Evolutionary conservation across 2,797 vertebrate species (phyloP).

Genomic region (Spinibarbus caldwelli): DNA sequence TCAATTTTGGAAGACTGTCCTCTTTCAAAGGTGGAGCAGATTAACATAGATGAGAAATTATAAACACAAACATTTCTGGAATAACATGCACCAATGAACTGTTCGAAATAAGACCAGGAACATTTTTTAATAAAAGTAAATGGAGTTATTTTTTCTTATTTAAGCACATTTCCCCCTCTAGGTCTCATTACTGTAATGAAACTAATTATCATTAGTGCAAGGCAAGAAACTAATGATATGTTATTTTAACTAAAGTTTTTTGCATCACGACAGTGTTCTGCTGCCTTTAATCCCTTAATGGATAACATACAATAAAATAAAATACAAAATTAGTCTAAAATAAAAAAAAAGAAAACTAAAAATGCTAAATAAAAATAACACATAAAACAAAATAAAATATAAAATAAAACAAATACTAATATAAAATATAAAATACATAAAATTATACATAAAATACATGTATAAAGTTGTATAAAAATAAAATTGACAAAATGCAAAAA

Average conservation of each 20-base stretch:
- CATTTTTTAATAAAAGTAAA: not conserved
- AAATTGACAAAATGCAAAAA: too few relatives aligned
- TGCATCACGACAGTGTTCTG: not conserved
- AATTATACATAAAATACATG: too few relatives aligned
- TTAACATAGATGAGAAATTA: not conserved
- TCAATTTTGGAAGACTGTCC: too few relatives aligned
- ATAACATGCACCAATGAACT: not conserved
- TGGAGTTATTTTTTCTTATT: not conserved
- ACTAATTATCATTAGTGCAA: not conserved
- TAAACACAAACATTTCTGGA: not conserved
- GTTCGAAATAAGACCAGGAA: not conserved
- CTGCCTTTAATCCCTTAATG: not conserved
- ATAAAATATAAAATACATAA: too few relatives aligned
- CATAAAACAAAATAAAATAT: too few relatives aligned
- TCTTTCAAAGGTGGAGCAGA: accelerated
- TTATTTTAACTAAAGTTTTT: not conserved
- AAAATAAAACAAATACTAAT: not conserved
- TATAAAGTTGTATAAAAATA: too few relatives aligned
- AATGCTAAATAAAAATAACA: too few relatives aligned
- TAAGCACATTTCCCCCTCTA: not conserved
- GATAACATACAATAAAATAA: not conserved
- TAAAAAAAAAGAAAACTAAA: too few relatives aligned
- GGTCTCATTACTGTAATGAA: constrained; percentile 3
- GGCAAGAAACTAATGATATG: not conserved
- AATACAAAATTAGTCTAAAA: not conserved